phyloP scores from a whole-genome alignment of 2,113 vertebrate species.

The Gavia stellata region DNA sequence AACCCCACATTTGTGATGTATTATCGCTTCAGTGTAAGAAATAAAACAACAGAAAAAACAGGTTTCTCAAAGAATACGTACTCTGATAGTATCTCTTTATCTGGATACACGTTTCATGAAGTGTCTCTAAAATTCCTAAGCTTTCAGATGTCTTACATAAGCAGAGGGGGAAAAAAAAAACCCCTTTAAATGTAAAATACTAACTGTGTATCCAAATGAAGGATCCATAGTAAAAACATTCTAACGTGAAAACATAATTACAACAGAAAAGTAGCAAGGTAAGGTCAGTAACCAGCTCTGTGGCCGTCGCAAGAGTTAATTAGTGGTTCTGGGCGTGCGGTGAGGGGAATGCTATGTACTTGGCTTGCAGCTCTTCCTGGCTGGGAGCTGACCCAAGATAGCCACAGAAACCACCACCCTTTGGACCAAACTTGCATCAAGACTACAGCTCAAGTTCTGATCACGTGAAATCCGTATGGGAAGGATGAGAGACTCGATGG shows the following conservation, averaged over 20 bases:
- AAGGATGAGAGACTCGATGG: neutral
- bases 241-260: neutral
- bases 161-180: neutral
- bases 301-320: neutral
- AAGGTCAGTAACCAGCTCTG: neutral
- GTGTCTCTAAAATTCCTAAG: neutral
- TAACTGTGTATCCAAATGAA: neutral
- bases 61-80: neutral
- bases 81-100: neutral
- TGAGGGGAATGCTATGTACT: neutral
- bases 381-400: neutral
- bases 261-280: neutral
- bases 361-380: slow-evolving; percentile 1
- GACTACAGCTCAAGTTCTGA: neutral
- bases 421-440: neutral
- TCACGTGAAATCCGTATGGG: neutral
- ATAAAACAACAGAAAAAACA: neutral
- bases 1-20: neutral
- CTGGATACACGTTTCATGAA: neutral
- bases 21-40: neutral
- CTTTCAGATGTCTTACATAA: neutral
- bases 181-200: neutral
- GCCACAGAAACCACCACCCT: neutral
- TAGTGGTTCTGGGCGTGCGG: neutral
- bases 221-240: neutral